phyloP scores from a whole-genome alignment of 1,140 invertebrate genomes.

The Zelostemma sp. region DNA sequence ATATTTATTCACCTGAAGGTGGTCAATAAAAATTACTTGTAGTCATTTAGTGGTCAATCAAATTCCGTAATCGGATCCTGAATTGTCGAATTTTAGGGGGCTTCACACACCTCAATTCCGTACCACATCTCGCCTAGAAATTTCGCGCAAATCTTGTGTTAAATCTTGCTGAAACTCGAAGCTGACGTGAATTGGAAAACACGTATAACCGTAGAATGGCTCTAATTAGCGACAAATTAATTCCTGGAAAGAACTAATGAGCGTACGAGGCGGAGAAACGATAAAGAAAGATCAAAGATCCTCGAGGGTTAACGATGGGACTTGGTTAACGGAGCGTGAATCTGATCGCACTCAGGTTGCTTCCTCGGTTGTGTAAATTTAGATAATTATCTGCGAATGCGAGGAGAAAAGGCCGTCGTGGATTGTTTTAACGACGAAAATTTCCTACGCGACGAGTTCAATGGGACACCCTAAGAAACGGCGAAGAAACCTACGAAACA shows the following conservation, averaged over 20 bases:
- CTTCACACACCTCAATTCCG: no score
- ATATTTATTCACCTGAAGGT: no score
- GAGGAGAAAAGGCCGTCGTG: slow-evolving; percentile 46
- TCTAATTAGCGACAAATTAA: slow-evolving; percentile 37
- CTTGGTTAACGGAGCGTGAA: slow-evolving; percentile 42
- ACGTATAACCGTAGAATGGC: slow-evolving; percentile 17
- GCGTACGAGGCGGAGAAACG: slow-evolving; percentile 34
- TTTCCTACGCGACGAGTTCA: slow-evolving; percentile 28
- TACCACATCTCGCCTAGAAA: no score
- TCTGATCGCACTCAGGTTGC: slow-evolving; percentile 39
- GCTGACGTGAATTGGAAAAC: no score
- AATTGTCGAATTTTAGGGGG: no score
- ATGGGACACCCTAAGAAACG: slow-evolving; percentile 30
- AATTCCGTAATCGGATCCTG: no score
- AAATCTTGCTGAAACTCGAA: no score
- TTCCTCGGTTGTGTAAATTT: slow-evolving; percentile 48
- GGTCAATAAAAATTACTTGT: no score
- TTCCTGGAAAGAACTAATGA: slow-evolving; percentile 35
- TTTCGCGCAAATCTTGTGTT: no score
- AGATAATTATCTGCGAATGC: slow-evolving; percentile 48
- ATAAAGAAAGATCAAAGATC: slow-evolving; percentile 38
- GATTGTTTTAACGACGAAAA: slow-evolving; percentile 42
- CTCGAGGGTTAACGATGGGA: slow-evolving; percentile 40
- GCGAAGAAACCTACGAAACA: slow-evolving; percentile 1
- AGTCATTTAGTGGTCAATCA: no score